phyloP scores from a whole-genome alignment of 2,113 vertebrate species.

The Muscicapa adusta region DNA sequence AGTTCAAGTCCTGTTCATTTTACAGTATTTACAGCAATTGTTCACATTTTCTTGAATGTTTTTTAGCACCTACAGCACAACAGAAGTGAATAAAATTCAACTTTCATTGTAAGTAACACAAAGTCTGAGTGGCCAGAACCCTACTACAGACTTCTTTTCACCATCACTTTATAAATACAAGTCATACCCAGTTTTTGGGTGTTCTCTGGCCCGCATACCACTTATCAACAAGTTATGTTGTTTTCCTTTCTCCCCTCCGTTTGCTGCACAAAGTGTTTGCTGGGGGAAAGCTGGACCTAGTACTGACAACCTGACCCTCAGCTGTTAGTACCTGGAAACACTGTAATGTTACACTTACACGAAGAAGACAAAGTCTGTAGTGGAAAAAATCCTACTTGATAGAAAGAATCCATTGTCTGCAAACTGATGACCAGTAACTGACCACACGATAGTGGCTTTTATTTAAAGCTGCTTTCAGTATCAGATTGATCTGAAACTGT shows the following conservation, averaged over 20 bases:
- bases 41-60: neutral
- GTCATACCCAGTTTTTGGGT: neutral
- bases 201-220: neutral
- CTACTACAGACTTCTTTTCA: neutral
- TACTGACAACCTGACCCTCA: neutral
- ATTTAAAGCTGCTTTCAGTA: neutral
- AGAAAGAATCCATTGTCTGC: neutral
- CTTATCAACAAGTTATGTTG: fast-evolving
- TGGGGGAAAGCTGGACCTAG: neutral
- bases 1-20: neutral
- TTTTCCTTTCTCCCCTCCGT: neutral
- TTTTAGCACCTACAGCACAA: neutral
- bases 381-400: neutral
- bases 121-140: neutral
- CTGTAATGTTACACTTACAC: neutral
- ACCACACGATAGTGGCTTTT: neutral
- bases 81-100: fast-evolving
- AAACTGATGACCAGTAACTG: neutral
- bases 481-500: fast-evolving
- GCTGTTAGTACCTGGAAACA: neutral
- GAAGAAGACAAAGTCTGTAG: neutral
- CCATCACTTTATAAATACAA: neutral
- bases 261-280: neutral
- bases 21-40: neutral
- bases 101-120: fast-evolving